These are phyloP conservation scores for Trachelipus rathkii DNA, from an alignment of 1,140 invertebrate genomes.

Conservation along the genomic window DNA sequence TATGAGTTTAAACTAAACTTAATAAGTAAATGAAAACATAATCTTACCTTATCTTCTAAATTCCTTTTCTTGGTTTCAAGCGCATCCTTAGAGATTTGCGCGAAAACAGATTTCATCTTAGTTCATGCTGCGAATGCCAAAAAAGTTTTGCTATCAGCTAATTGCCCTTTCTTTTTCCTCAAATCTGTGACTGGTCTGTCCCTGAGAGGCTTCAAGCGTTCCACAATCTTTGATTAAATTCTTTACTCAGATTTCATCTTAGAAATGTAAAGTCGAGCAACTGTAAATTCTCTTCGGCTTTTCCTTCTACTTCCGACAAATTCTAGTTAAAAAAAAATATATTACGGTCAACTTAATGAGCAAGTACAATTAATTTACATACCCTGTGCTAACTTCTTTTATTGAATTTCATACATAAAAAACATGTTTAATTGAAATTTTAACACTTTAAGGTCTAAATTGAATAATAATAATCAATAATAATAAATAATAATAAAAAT, in stretches of 20 bases:
- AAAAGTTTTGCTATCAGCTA: slow-evolving; percentile 83
- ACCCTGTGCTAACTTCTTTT: too few species aligned
- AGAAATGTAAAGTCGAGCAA: slow-evolving; percentile 92
- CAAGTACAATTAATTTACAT: too few species aligned
- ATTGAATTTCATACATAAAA: too few species aligned
- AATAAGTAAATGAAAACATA: slow-evolving; percentile 44
- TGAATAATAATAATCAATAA: too few species aligned
- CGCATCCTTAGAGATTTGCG: slow-evolving; percentile 92
- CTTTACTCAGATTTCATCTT: slow-evolving; percentile 97
- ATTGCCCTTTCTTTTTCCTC: slow-evolving; percentile 84
- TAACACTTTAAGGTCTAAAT: too few species aligned
- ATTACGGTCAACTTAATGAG: too few species aligned
- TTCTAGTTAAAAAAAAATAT: too few species aligned
- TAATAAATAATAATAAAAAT: too few species aligned
- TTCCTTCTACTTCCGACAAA: slow-evolving; percentile 74
- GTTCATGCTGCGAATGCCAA: slow-evolving; percentile 94
- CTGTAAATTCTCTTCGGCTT: slow-evolving; percentile 74
- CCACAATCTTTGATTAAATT: slow-evolving; percentile 82
- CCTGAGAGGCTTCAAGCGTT: slow-evolving; percentile 78
- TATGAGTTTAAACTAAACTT: too few species aligned
- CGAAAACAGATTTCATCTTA: slow-evolving; percentile 86
- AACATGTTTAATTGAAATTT: too few species aligned
- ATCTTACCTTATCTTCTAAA: slow-evolving; percentile 89
- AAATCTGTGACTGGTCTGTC: slow-evolving; percentile 88
- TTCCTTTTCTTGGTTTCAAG: slow-evolving; percentile 88